Evolutionary conservation across 2,888 invertebrate genomes (phyloP), one percentile per base, ranked within the genome.

Genomic region (Lucinisca nassula): DNA sequence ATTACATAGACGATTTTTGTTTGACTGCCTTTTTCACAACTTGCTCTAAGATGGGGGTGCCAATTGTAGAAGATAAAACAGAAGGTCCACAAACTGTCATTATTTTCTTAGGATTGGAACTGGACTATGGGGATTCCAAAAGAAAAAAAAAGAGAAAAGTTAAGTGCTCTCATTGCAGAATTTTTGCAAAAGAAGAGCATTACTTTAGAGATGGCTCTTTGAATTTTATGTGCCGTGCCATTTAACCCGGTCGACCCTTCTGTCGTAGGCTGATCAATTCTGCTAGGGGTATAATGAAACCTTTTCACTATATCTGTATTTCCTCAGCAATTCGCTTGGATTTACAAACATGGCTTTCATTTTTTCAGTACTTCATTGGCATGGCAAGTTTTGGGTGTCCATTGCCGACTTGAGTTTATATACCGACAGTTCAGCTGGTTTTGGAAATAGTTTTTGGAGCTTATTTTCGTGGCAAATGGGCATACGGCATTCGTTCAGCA

Each of bases 1-100:
- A 85, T 61, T 85, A 85, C 51, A 17, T 85, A 4, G 85, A 85
- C 74, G 82, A 85, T 38, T 85, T 82, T 37, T 21, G 81, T 8
- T 55, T 45, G 45, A 17, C 8, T 27, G n/a, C 30, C 51, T 78
- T 79, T 49, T 35, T n/a, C 21, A 70, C 17, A 30, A 10, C 17
- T 70, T 38, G 74, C 10, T 38, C 27, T n/a, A 75, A 12, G 21
- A 80, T 1, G 61, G 72, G n/a, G 17, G 55, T 85, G 3, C 85
- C 80, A 24, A 6, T 85, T 8, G 76, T 76, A 14, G 40, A 38
- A 4, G 78, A 85, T 2, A 80, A 82, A 49, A 76, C 82, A 30
- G 82, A 38, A 14, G 17, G 58, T 6, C 74, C 81, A 30, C 51
- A 32, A 49, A 38, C 74, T 4, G 30, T 37, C 4, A 17, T 81